Conservation (phyloP, 1,140 invertebrate species). For the Bombus superbus region DNA sequence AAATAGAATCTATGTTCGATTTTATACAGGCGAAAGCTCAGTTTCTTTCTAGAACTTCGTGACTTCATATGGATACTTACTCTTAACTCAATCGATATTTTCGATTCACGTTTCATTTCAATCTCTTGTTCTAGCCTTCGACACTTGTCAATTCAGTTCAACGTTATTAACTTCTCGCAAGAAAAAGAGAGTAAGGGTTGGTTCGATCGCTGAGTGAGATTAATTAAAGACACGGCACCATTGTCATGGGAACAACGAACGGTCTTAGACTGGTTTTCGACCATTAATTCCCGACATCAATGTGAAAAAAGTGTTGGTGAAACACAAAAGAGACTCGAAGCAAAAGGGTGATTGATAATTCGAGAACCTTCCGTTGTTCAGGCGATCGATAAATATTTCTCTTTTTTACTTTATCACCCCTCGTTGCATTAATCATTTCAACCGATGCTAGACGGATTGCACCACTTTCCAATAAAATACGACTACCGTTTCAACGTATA, state of each 20-base stretch:
- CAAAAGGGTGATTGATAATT: conserved; percentile 27
- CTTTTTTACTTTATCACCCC: not conserved
- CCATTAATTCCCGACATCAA: not conserved
- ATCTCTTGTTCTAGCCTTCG: not conserved
- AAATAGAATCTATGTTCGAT: not conserved
- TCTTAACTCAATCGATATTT: not conserved
- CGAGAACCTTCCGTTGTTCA: conserved; percentile 2
- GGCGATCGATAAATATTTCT: conserved; percentile 9
- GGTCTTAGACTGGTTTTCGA: not conserved
- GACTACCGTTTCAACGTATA: not conserved
- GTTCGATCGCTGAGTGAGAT: not conserved
- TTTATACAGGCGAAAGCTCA: not conserved
- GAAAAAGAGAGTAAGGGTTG: not conserved
- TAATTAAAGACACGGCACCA: conserved; percentile 13
- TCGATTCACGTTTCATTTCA: not conserved
- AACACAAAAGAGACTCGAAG: conserved; percentile 1
- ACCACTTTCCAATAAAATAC: not conserved
- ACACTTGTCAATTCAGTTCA: not conserved
- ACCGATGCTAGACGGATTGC: not conserved
- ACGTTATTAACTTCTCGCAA: not conserved
- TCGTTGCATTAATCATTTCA: conserved; percentile 21
- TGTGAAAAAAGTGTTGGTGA: not conserved
- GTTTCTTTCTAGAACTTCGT: not conserved
- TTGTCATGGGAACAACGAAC: conserved; percentile 16
- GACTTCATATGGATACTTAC: not conserved